Percentiles rank a stretch among this genome's conserved stretches.
These are phyloP conservation scores for Pyxicephalus adspersus DNA, from an alignment of 2,113 vertebrate genomes.

Conservation along the genomic window DNA sequence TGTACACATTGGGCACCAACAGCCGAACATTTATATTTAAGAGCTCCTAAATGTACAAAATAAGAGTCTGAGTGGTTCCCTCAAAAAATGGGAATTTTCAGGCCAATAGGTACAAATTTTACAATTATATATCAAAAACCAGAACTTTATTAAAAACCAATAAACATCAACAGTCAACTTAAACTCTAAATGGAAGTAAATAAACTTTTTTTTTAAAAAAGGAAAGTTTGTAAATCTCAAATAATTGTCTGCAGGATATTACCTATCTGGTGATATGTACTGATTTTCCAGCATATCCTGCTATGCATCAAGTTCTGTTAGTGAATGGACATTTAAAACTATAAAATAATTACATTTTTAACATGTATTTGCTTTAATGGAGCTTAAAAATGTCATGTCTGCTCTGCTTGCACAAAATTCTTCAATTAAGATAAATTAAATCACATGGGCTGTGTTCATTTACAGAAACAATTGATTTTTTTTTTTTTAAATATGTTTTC, in stretches of 20 bases:
- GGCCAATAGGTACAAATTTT: no score
- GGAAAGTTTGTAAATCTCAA: no score
- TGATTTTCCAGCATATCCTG: neutral
- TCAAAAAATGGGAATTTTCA: no score
- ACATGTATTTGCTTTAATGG: constrained; percentile 37
- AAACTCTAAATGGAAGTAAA: no score
- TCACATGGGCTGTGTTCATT: constrained; percentile 25
- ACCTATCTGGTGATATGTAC: neutral
- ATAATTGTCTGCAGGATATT: neutral
- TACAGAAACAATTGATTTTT: constrained; percentile 3
- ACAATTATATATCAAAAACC: no score
- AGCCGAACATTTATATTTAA: no score
- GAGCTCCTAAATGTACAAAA: no score
- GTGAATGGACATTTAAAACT: constrained; percentile 8
- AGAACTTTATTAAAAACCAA: no score
- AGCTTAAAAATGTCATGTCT: constrained; percentile 37
- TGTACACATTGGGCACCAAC: no score
- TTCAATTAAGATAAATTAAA: constrained; percentile 43
- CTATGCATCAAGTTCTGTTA: neutral
- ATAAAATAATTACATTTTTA: constrained; percentile 39
- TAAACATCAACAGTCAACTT: no score
- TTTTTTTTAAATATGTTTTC: constrained; percentile 6
- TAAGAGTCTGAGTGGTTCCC: no score
- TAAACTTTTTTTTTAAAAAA: no score
- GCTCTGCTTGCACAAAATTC: constrained; percentile 25